Evolutionary conservation across 2,113 vertebrate species (phyloP), one percentile per base, ranked within the genome.

Genomic region (Numida meleagris): DNA sequence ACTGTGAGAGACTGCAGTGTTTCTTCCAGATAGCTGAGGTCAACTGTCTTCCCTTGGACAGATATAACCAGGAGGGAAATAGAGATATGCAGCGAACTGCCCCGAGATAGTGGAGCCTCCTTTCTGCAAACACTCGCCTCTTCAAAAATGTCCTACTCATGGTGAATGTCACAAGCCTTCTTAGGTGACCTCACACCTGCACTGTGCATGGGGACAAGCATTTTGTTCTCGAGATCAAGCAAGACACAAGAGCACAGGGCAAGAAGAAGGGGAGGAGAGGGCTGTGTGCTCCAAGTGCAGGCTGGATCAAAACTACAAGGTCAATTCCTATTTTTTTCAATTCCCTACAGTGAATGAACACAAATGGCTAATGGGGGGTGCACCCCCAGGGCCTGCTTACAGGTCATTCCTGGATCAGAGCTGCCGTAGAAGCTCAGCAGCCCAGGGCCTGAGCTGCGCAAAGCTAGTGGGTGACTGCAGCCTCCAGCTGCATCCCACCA

Each of bases 271-370:
- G 8, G 50, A 61, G 38, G 24, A 50, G 16, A 6, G n/a, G 85
- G 16, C 25, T 63, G 46, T 0, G 0, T 12, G 25, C 25, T 88
- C 25, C 51, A 57, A 70, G 48, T 5, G 6, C 16, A 63, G 2
- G 20, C 29, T 66, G 27, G 51, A 91, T 23, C 27, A 29, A 45
- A 83, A 46, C 29, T 74, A 4, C 33, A 12, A 48, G 23, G 45
- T 29, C 40, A 31, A n/a, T 86, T 80, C 6, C 27, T 34, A 0
- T 9, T 16, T 40, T 85, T 57, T 83, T 80, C 14, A 19, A 67
- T 61, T 82, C 61, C 46, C 11, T 20, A 5, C 6, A 8, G 14
- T 50, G 29, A 68, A 29, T 20, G 57, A 79, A 83, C 14, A 48
- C 40, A 53, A 86, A 71, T 0, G 4, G 79, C 83, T 62, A 6